Evolutionary conservation across 2,888 invertebrate species (phyloP), one percentile per base, ranked within the genome.

Genomic region (Taphrorychus bicolor): DNA sequence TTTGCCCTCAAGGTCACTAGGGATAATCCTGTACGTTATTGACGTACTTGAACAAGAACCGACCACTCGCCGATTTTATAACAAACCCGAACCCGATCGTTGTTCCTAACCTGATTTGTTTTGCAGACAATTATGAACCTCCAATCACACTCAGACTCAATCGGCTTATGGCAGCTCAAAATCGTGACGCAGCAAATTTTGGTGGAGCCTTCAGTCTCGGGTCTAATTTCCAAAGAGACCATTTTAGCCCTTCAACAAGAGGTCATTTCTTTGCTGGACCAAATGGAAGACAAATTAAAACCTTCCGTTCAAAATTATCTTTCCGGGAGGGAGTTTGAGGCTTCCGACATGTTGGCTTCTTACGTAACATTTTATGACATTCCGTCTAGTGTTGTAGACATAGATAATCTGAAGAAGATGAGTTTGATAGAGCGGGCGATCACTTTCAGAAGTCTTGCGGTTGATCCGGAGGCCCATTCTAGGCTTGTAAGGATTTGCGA

Each of bases 161-260:
- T 85, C 75, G 87, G 90, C 75, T 83, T 91, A 17, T 93, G 92
- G 92, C 93, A 94, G 79, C 85, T 92, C 51, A 93, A 92, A 78
- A 83, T 83, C 88, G 3, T 85, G 5, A 71, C 86, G 1, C 85
- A 88, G 0, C 89, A 89, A 73, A 83, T 86, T 4, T 73, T 83
- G 40, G 70, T 71, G 3, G 75, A 69, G 56, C 32, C 61, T 16
- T 32, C 75, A 79, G 85, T 2, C 9, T 72, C 79, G 52, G 86
- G 70, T 84, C 77, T 90, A 5, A 82, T 90, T 17, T 86, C 87
- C 1, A 81, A 84, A 60, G 90, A 91, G 74, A 85, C 87, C 76
- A 84, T 89, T 1, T 75, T 89, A 0, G 85, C 90, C 0, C 84
- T 90, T 49, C 85, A 87, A 64, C 89, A 90, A 74, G 84, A 84